These are phyloP conservation scores for Piprites chloris DNA, from an alignment of 2,113 vertebrate genomes.

Conservation along the genomic window DNA sequence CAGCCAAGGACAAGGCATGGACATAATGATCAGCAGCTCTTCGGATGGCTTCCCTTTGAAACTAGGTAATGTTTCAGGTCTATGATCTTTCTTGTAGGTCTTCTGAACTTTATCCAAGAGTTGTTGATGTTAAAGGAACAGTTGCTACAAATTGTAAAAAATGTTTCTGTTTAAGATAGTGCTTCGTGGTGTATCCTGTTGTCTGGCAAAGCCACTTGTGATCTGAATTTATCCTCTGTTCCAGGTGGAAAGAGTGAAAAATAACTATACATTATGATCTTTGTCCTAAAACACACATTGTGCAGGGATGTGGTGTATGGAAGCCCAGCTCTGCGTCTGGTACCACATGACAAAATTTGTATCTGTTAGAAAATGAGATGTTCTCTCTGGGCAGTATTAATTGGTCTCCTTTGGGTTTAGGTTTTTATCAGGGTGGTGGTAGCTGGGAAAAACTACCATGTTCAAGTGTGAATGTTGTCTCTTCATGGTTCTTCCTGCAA, in stretches of 20 bases:
- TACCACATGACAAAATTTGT: not conserved
- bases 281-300: not conserved
- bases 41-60: not conserved
- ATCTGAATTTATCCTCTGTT: not conserved
- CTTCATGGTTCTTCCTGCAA: rapidly evolving
- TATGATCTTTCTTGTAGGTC: not conserved
- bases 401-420: not conserved
- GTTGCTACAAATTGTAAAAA: not conserved
- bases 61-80: not conserved
- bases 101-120: not conserved
- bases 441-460: not conserved
- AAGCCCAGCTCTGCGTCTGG: not conserved
- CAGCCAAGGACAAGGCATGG: not conserved
- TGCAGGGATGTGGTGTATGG: not conserved
- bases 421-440: not conserved
- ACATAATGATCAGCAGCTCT: not conserved
- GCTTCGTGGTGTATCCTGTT: not conserved
- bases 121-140: not conserved
- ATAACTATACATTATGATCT: not conserved
- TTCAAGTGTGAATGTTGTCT: not conserved
- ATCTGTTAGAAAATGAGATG: not conserved
- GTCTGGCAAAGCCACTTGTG: not conserved
- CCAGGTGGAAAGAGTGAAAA: not conserved
- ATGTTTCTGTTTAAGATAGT: not conserved
- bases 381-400: not conserved